Conservation (phyloP, 2,113 vertebrate species). For the Mohoua ochrocephala region DNA sequence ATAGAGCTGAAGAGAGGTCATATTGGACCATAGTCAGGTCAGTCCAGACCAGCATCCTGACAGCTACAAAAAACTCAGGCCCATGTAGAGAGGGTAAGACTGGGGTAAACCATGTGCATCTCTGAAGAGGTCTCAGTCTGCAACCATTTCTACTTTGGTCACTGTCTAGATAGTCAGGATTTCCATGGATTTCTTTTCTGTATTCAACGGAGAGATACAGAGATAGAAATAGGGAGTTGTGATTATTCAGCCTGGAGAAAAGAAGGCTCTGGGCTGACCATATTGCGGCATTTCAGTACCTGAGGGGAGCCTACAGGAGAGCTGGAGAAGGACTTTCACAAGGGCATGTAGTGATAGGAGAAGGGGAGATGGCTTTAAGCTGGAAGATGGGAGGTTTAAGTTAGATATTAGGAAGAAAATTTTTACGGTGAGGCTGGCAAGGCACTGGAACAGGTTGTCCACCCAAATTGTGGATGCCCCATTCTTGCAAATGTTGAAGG, state of each 20-base stretch:
- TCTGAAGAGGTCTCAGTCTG: not conserved
- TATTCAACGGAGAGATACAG: not conserved
- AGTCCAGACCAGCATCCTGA: not conserved
- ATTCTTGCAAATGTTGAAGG: not conserved
- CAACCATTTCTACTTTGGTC: not conserved
- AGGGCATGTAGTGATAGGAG: accelerated
- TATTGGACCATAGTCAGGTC: too few relatives aligned
- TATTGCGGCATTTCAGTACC: not conserved
- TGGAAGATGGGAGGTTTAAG: not conserved
- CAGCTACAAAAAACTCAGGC: not conserved
- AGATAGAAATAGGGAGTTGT: not conserved
- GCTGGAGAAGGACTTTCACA: not conserved
- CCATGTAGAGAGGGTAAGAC: not conserved
- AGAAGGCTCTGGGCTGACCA: not conserved
- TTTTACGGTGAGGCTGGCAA: not conserved
- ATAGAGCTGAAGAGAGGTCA: not conserved
- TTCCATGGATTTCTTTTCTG: not conserved
- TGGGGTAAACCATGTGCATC: not conserved
- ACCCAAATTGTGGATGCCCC: not conserved
- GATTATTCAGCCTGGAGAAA: not conserved
- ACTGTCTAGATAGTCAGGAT: not conserved
- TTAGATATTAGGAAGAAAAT: not conserved
- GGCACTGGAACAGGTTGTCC: not conserved
- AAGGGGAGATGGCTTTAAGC: not conserved
- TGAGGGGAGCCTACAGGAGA: not conserved